phyloP scores from a whole-genome alignment of 1,140 invertebrate genomes.

The Drosophila bocqueti region DNA sequence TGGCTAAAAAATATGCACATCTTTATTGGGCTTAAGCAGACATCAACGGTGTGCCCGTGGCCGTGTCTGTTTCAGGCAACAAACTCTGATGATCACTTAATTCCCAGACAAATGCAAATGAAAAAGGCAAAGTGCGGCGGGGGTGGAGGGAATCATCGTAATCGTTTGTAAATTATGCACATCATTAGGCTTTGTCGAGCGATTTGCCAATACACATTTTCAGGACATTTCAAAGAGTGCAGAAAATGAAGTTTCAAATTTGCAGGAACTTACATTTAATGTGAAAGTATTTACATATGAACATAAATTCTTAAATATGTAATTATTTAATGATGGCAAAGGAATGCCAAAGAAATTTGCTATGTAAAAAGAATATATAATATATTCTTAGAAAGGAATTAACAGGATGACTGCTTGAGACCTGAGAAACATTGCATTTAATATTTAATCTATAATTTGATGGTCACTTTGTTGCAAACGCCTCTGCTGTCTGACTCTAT shows the following conservation, averaged over 20 bases:
- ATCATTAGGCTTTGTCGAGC: conserved; percentile 46
- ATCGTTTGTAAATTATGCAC: conserved; percentile 64
- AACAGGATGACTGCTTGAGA: not conserved
- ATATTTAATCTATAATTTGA: not conserved
- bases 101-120: conserved; percentile 39
- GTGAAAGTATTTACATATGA: no score
- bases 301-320: not conserved
- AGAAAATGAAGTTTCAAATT: conserved; percentile 5
- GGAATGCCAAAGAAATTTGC: no score
- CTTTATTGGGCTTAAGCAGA: conserved; percentile 45
- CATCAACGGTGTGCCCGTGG: not conserved
- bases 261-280: not conserved
- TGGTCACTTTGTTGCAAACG: conserved; percentile 4
- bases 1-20: conserved; percentile 53
- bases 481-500: not conserved
- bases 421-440: not conserved
- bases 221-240: not conserved
- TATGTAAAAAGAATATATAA: not conserved
- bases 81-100: conserved; percentile 44
- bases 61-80: conserved; percentile 38
- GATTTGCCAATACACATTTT: conserved; percentile 14
- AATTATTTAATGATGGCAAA: not conserved
- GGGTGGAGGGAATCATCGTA: conserved; percentile 20
- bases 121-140: not conserved
- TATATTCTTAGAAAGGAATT: not conserved